Percentiles rank a stretch among this genome's conserved stretches.
phyloP scores from a whole-genome alignment of 2,888 invertebrate species.

The Caprella mutica region DNA sequence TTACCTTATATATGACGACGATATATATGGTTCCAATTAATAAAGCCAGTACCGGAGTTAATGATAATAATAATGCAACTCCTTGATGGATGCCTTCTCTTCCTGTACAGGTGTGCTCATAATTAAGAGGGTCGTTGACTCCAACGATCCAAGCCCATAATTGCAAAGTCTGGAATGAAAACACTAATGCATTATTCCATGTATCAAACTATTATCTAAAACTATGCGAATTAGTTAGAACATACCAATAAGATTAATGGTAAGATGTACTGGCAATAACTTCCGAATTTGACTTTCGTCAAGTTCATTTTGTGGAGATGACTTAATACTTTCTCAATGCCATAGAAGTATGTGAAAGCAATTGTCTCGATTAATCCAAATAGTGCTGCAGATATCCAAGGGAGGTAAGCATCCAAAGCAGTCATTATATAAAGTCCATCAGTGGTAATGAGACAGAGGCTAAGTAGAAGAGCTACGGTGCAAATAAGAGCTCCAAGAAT shows the following conservation, averaged over 20 bases:
- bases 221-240: not conserved
- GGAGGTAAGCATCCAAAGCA: constrained; percentile 21
- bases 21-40: not conserved
- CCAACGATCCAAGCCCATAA: constrained; percentile 19
- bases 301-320: constrained; percentile 19
- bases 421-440: constrained; percentile 17
- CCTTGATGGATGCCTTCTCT: not conserved
- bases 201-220: not conserved
- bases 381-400: constrained; percentile 12
- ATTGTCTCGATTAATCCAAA: constrained; percentile 16
- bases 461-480: not conserved
- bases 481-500: constrained; percentile 4
- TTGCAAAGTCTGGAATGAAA: constrained; percentile 1
- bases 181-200: not conserved
- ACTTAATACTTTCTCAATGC: constrained; percentile 9
- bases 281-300: not conserved
- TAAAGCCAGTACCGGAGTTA: not conserved
- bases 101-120: not conserved
- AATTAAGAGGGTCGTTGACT: constrained; percentile 8
- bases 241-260: constrained; percentile 11
- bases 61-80: constrained; percentile 1
- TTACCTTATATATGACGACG: not conserved
- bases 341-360: constrained; percentile 18
- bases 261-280: constrained; percentile 16
- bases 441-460: constrained; percentile 9